Conservation (phyloP, 2,113 vertebrate genomes). For the Rhombomys opimus region DNA sequence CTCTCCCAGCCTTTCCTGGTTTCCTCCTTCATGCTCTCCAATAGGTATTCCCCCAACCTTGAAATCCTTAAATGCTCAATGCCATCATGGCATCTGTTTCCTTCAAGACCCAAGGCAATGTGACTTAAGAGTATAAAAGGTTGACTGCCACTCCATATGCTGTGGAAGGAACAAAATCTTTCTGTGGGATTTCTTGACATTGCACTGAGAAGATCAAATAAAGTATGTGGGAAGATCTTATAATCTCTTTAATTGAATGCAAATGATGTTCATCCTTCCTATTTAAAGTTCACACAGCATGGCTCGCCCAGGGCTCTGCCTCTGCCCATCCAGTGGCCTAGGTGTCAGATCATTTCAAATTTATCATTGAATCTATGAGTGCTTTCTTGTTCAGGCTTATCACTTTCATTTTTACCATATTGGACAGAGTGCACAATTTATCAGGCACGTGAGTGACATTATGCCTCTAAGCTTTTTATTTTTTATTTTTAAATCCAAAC, state of each 20-base stretch:
- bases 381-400: constrained; percentile 41
- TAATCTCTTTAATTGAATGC: constrained; percentile 51
- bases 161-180: background rate
- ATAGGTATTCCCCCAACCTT: background rate
- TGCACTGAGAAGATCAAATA: background rate
- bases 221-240: constrained; percentile 40
- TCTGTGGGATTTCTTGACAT: constrained; percentile 41
- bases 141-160: background rate
- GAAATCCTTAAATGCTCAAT: background rate
- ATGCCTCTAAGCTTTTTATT: constrained; percentile 69
- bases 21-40: background rate
- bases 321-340: background rate
- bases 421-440: constrained; percentile 15
- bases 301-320: background rate
- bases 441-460: constrained; percentile 60
- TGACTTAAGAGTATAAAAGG: background rate
- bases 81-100: background rate
- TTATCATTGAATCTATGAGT: constrained; percentile 34
- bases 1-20: background rate
- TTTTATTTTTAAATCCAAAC: constrained; percentile 1
- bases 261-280: background rate
- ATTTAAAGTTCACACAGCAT: background rate
- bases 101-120: background rate
- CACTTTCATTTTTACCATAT: constrained; percentile 39
- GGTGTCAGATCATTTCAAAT: background rate